Evolutionary conservation across 2,113 vertebrate genomes (phyloP).

Genomic region (Tringa solitaria): DNA sequence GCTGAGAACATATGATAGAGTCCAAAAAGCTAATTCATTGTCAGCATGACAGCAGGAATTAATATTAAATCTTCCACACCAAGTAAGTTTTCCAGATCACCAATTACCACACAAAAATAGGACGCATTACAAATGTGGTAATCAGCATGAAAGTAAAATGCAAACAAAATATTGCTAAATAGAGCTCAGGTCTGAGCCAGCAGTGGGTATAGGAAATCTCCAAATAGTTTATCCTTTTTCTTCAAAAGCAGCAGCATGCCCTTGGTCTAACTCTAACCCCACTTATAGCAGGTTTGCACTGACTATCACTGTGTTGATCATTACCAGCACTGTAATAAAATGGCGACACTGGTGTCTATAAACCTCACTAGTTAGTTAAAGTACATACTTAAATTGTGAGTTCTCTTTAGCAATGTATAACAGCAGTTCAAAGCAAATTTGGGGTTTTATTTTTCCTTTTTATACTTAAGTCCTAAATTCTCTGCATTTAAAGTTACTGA

Average conservation of each 20-base stretch:
- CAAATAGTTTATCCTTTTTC: background rate
- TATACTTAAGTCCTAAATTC: background rate
- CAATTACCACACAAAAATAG: slow-evolving; percentile 13
- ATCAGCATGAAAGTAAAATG: background rate
- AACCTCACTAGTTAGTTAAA: background rate
- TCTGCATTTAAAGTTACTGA: background rate
- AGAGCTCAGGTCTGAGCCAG: background rate
- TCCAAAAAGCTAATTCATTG: slow-evolving; percentile 62
- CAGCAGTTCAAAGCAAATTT: background rate
- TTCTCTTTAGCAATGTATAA: background rate
- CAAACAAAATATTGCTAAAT: background rate
- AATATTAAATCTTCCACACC: slow-evolving; percentile 43
- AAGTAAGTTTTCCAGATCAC: slow-evolving; percentile 13
- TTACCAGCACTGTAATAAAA: background rate
- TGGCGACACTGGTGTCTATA: background rate
- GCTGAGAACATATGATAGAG: slow-evolving; percentile 59
- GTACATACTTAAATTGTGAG: background rate
- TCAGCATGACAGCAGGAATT: slow-evolving; percentile 28
- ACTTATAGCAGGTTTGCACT: background rate
- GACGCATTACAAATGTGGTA: background rate
- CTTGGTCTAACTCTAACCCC: background rate
- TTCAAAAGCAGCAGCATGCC: background rate
- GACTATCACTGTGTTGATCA: background rate
- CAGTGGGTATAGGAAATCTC: background rate
- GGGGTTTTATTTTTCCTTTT: background rate